phyloP scores from a whole-genome alignment of 2,113 vertebrate species.

The Spilogale gracilis region DNA sequence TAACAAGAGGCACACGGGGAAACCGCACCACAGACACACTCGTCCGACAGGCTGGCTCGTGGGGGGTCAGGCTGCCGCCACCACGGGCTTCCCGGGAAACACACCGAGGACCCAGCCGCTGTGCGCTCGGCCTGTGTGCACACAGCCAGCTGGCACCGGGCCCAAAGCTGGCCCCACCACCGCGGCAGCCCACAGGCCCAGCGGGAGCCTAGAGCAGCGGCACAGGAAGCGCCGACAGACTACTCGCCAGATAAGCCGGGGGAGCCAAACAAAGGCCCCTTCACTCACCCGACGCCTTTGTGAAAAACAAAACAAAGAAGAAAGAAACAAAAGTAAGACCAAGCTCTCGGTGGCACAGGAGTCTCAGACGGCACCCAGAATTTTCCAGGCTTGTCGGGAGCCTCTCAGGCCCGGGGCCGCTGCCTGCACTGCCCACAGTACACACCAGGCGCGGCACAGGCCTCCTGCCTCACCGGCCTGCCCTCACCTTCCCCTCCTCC shows the following conservation, averaged over 20 bases:
- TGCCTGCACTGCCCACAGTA: not conserved
- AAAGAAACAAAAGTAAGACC: not conserved
- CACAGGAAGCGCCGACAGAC: fast-evolving
- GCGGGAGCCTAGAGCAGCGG: fast-evolving
- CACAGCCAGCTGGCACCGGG: not conserved
- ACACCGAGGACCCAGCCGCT: not conserved
- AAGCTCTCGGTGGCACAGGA: not conserved
- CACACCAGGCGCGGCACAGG: not conserved
- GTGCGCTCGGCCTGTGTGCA: fast-evolving
- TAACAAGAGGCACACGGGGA: not conserved
- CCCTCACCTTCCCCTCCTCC: constrained; percentile 92
- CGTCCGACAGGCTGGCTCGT: not conserved
- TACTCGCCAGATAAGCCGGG: not conserved
- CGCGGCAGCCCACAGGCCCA: fast-evolving
- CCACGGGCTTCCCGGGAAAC: not conserved
- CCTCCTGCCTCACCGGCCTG: not conserved
- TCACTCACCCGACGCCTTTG: not conserved
- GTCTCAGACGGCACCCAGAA: not conserved
- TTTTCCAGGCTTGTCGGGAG: too few relatives aligned
- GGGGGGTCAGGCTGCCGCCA: not conserved
- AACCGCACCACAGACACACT: fast-evolving
- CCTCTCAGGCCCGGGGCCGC: not conserved
- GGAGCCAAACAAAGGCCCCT: not conserved
- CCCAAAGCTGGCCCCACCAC: not conserved
- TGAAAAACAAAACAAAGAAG: not conserved